Evolutionary conservation across 2,888 invertebrate genomes (phyloP), one percentile per base, ranked within the genome.

Genomic region (Amiota mariae): DNA sequence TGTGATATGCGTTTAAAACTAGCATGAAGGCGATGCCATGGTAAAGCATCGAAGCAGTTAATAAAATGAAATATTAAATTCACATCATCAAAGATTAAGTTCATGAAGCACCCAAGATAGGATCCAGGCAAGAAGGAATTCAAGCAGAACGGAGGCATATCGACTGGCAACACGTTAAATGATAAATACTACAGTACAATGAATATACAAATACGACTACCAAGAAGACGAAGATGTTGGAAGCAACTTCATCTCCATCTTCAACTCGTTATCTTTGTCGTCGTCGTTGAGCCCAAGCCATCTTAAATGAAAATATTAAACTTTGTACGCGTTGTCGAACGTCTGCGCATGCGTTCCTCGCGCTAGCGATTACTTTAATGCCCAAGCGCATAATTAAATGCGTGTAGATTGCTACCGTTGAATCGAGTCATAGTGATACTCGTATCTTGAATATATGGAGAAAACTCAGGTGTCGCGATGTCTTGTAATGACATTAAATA

Each of bases 11-110:
- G 36, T 13, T 51, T 13, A 20, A 54, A 6, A n/a, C 36, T 46
- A 66, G n/a, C 47, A 66, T 46, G 18, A 66, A 18, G 66, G 47
- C 66, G 47, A 66, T 36, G 59, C 75, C 76, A 74, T 72, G 74
- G 78, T 15, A n/a, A 78, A 82, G 81, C 36, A 36, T 36, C 36
- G 36, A 81, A 82, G 82, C 82, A 24, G 72, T 83, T 83, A 84
- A 83, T 83, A 83, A 83, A 83, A 83, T 84, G 83, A 83, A 82
- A 84, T 83, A 83, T 83, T 83, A 83, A 83, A 83, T 84, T 83
- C 83, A 85, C 82, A 82, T 83, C 54, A 15, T 51, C 67, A 84
- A 83, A 82, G 70, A 74, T 54, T 72, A 77, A 75, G 77, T 68
- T 76, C 63, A 54, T 66, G 61, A 48, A 74, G n/a, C 71, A 72